Percentiles rank a stretch among this genome's conserved stretches.
phyloP scores from a whole-genome alignment of 2,888 invertebrate species.

The Polyploca ridens region DNA sequence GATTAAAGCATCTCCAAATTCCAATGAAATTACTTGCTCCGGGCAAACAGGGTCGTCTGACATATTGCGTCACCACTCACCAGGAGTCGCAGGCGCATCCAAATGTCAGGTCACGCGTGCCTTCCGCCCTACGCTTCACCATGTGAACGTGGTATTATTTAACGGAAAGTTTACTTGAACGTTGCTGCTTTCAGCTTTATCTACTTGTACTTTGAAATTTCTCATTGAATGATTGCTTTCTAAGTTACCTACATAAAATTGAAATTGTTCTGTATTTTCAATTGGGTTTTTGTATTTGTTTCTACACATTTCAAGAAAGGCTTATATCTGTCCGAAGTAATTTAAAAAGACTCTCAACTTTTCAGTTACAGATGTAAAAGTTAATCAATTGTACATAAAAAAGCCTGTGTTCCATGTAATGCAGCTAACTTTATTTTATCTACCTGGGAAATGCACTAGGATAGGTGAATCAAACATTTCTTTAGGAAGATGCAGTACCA shows the following conservation, averaged over 20 bases:
- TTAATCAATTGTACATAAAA: not conserved
- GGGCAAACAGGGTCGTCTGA: conserved; percentile 26
- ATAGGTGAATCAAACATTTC: not conserved
- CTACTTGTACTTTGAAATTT: not conserved
- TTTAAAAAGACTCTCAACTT: not conserved
- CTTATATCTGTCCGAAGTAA: too few relatives aligned
- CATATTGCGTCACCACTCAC: conserved; percentile 28
- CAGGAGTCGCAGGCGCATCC: conserved; percentile 52
- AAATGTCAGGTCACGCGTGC: conserved; percentile 68
- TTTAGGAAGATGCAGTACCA: not conserved
- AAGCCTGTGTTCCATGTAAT: not conserved
- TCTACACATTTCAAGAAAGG: too few relatives aligned
- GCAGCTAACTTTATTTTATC: not conserved
- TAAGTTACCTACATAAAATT: too few relatives aligned
- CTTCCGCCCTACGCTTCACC: conserved; percentile 49
- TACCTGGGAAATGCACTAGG: not conserved
- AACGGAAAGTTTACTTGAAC: conserved; percentile 8
- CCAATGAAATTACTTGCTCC: conserved; percentile 10
- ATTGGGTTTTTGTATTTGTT: too few relatives aligned
- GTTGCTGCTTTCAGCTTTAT: not conserved
- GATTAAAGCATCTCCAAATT: conserved; percentile 5
- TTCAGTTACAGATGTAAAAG: not conserved
- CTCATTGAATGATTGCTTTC: not conserved
- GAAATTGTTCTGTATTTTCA: too few relatives aligned
- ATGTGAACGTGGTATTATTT: conserved; percentile 34